Percentiles rank a stretch among this genome's conserved stretches.
Conservation (phyloP, 2,888 invertebrate species). For the Panzeria rudis region DNA sequence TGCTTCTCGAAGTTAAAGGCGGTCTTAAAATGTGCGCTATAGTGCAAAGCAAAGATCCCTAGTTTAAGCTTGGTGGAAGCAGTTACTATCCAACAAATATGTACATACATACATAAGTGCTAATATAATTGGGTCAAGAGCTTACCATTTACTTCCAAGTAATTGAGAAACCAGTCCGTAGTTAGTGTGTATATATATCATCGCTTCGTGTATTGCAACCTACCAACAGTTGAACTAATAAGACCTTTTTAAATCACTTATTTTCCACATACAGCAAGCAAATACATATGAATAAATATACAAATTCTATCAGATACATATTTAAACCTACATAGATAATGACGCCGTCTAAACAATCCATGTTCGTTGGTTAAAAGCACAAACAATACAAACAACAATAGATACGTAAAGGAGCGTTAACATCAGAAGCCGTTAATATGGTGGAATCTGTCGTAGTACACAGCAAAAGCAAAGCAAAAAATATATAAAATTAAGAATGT, state of each 20-base stretch:
- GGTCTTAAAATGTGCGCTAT: neutral
- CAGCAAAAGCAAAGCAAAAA: neutral
- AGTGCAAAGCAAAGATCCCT: neutral
- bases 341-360: conserved; percentile 60
- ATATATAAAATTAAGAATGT: neutral
- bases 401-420: conserved; percentile 46
- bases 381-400: conserved; percentile 39
- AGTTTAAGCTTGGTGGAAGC: too few species aligned
- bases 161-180: too few species aligned
- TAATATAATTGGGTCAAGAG: too few species aligned
- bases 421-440: conserved; percentile 46
- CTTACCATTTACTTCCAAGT: too few species aligned
- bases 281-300: neutral
- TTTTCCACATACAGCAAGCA: too few species aligned
- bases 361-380: conserved; percentile 32
- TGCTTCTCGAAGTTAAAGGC: neutral
- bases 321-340: conserved; percentile 37
- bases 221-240: neutral
- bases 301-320: conserved; percentile 1
- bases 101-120: too few species aligned
- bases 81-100: too few species aligned
- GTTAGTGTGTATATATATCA: neutral
- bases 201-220: neutral
- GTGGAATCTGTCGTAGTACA: conserved; percentile 18
- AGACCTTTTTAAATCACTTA: neutral